Conservation (phyloP, 2,888 invertebrate species). For the Perizoma affinitatum region DNA sequence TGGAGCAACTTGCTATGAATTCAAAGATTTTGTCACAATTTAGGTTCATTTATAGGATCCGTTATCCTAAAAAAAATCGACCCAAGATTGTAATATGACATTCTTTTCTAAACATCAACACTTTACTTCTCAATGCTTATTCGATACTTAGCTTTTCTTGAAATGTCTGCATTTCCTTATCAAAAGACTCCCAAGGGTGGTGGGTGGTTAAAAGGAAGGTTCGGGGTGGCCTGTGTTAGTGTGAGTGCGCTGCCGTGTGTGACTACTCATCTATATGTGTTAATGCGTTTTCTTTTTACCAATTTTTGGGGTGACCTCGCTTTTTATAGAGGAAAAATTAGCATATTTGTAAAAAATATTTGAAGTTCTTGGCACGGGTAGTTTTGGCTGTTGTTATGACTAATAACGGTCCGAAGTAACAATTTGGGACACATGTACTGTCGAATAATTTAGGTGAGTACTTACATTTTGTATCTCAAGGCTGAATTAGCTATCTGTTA, state of each 20-base stretch:
- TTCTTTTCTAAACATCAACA: slow-evolving; percentile 65
- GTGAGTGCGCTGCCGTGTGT: slow-evolving; percentile 65
- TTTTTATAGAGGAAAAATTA: slow-evolving; percentile 35
- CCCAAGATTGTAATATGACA: slow-evolving; percentile 58
- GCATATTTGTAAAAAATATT: slow-evolving; percentile 35
- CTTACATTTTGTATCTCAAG: too few species aligned
- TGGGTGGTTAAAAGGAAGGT: slow-evolving; percentile 68
- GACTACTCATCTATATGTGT: slow-evolving; percentile 82
- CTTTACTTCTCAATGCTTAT: slow-evolving; percentile 68
- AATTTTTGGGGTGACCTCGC: slow-evolving; percentile 73
- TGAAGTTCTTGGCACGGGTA: slow-evolving; percentile 5
- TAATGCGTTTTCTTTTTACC: slow-evolving; percentile 85
- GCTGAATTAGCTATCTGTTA: too few species aligned
- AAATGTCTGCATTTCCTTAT: slow-evolving; percentile 85
- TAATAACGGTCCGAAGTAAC: slow-evolving; percentile 12
- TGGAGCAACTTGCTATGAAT: slow-evolving; percentile 1
- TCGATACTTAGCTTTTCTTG: slow-evolving; percentile 81
- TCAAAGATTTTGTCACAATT: background rate
- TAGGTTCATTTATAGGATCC: too few species aligned
- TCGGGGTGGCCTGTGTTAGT: slow-evolving; percentile 50
- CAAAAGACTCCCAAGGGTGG: slow-evolving; percentile 73
- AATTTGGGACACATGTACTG: background rate
- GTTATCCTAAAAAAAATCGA: slow-evolving; percentile 25
- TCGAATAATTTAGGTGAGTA: too few species aligned
- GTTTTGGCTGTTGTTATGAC: slow-evolving; percentile 10